Conservation (phyloP, 2,888 invertebrate species). For the Cepaea hortensis region DNA sequence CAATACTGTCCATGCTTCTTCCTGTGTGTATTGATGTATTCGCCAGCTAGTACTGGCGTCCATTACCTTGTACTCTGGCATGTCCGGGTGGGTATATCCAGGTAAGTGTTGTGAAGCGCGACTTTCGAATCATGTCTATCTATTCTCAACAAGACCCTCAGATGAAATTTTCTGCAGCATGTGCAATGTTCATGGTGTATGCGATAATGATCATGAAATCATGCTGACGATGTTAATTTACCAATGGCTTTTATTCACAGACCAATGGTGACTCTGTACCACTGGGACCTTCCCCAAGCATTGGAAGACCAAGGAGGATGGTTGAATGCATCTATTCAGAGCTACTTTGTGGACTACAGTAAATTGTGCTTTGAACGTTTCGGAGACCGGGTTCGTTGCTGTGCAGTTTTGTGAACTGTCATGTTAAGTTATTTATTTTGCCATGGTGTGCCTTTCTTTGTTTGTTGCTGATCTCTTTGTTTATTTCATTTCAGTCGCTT, state of each 20-base stretch:
- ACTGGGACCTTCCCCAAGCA: constrained; percentile 76
- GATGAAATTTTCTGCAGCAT: no score
- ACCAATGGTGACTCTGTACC: constrained; percentile 80
- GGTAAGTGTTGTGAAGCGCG: no score
- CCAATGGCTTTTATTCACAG: not conserved
- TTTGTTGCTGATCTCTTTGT: not conserved
- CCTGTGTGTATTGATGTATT: no score
- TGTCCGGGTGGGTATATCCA: no score
- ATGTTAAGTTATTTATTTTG: not conserved
- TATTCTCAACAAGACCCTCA: no score
- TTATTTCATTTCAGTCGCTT: not conserved
- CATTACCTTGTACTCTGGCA: no score
- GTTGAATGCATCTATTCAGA: constrained; percentile 67
- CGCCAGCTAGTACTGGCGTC: no score
- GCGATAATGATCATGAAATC: not conserved
- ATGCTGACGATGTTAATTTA: not conserved
- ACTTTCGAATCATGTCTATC: no score
- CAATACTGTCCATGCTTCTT: no score
- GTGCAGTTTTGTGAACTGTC: not conserved
- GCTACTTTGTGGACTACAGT: constrained; percentile 75
- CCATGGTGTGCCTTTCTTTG: not conserved
- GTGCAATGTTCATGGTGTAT: not conserved
- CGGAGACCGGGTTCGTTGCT: constrained; percentile 72
- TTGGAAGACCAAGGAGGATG: constrained; percentile 76
- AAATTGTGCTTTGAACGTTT: constrained; percentile 72